Percentiles rank a stretch among this genome's conserved stretches.
Evolutionary conservation across 2,113 vertebrate species (phyloP).

Genomic region (Megalops atlanticus): DNA sequence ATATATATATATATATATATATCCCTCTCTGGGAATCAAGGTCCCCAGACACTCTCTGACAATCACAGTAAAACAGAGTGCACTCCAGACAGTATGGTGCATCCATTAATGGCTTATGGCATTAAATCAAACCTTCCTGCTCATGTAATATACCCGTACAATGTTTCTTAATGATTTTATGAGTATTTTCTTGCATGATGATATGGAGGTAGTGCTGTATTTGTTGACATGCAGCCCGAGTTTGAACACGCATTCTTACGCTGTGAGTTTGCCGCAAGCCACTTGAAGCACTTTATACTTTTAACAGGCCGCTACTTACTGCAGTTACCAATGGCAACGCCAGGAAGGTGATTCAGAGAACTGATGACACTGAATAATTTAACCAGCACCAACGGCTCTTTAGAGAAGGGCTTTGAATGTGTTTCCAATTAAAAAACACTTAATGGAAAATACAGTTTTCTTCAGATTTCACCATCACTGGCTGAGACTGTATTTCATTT

Average conservation of each 20-base stretch:
- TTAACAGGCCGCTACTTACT: neutral
- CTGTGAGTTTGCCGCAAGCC: neutral
- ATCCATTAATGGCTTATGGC: neutral
- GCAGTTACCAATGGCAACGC: constrained; percentile 1
- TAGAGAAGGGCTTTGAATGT: neutral
- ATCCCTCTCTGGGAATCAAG: neutral
- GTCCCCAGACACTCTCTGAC: neutral
- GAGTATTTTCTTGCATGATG: neutral
- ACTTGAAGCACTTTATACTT: neutral
- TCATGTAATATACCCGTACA: too few relatives aligned
- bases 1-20: too few relatives aligned
- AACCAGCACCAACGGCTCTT: neutral
- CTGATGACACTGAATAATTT: constrained; percentile 13
- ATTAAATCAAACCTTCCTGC: neutral
- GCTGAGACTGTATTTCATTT: neutral
- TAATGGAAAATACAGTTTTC: neutral
- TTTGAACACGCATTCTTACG: too few relatives aligned
- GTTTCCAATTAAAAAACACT: neutral
- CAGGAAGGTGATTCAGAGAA: neutral
- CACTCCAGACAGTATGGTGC: neutral
- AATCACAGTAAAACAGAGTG: neutral
- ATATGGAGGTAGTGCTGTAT: too few relatives aligned
- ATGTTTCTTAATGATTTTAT: neutral
- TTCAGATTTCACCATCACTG: neutral
- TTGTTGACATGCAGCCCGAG: too few relatives aligned